Evolutionary conservation across 2,888 invertebrate genomes (phyloP), one percentile per base, ranked within the genome.

Genomic region (Suillia variegata): DNA sequence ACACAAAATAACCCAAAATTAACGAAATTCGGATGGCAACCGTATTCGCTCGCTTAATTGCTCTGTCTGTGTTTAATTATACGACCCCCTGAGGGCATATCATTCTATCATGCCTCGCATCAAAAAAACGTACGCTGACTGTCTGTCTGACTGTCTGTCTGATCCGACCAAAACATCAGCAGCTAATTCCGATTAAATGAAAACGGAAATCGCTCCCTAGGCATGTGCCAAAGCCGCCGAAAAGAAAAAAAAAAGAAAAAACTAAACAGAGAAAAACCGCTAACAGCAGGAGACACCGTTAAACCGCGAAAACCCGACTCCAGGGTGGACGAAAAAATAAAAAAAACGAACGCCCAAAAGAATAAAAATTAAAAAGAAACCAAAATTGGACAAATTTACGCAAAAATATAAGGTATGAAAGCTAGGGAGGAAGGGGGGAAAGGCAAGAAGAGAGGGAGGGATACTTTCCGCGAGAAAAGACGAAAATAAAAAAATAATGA

Each of bases 401-500:
- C 45, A 45, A 3, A 17, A 17, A 45, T 45, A 45, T 20, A 18
- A 20, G 17, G 38, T 26, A 26, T 10, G 26, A 26, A 26, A 26
- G 6, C 26, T 6, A 26, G 10, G 10, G 26, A 26, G 10, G 26
- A 26, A 26, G 26, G 5, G 10, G 10, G 10, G 5, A 26, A 26
- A 26, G 10, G 10, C 10, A 26, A 6, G 26, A 26, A 26, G 26
- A 26, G 10, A 26, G n/a, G n/a, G n/a, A n/a, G n/a, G n/a, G n/a
- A n/a, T n/a, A n/a, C 12, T n/a, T 8, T 6, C 20, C 45, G 18
- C n/a, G 42, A 24, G 21, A 8, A 15, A 34, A 59, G 42, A 58
- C 62, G 68, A 63, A 61, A 66, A 62, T 64, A 61, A 66, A 62
- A 52, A 59, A 50, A 58, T 55, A 31, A 59, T 56, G 67, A 54